Conservation (phyloP, 30 jellyfish, hydroid and myxozoan genomes). For the Hydractinia echinata region DNA sequence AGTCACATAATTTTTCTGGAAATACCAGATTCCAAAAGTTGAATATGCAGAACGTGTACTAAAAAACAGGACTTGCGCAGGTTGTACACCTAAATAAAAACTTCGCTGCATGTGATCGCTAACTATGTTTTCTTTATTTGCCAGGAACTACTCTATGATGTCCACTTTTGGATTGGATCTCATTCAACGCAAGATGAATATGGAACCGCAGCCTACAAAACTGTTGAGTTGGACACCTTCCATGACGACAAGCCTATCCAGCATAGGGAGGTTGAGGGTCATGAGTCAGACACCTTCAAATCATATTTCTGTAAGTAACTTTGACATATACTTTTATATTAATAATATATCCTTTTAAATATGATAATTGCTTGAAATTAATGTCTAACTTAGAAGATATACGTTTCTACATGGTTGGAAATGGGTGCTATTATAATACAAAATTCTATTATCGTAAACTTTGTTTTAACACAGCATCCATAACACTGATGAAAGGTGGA, state of each 20-base stretch:
- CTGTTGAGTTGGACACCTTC: constrained; percentile 88
- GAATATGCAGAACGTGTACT: no score
- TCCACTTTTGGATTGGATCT: constrained; percentile 91
- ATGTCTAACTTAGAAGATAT: no score
- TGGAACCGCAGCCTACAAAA: constrained; percentile 96
- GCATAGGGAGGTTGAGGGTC: constrained; percentile 85
- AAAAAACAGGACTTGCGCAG: no score
- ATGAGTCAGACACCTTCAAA: constrained; percentile 76
- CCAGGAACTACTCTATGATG: constrained; percentile 78
- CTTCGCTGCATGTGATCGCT: no score
- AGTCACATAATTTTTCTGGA: no score
- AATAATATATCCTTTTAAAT: no score
- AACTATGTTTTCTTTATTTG: not conserved
- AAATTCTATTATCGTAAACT: not conserved
- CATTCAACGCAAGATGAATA: constrained; percentile 84
- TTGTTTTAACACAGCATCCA: not conserved
- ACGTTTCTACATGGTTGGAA: no score
- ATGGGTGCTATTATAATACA: no score
- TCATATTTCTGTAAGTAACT: constrained; percentile 45
- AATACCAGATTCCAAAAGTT: no score
- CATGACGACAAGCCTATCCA: constrained; percentile 89
- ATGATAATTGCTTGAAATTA: no score
- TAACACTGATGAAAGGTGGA: constrained; percentile 7
- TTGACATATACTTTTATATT: no score
- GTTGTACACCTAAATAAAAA: no score